phyloP scores from a whole-genome alignment of 64 coral and sea anemone genomes.

The Platygyra sinensis region DNA sequence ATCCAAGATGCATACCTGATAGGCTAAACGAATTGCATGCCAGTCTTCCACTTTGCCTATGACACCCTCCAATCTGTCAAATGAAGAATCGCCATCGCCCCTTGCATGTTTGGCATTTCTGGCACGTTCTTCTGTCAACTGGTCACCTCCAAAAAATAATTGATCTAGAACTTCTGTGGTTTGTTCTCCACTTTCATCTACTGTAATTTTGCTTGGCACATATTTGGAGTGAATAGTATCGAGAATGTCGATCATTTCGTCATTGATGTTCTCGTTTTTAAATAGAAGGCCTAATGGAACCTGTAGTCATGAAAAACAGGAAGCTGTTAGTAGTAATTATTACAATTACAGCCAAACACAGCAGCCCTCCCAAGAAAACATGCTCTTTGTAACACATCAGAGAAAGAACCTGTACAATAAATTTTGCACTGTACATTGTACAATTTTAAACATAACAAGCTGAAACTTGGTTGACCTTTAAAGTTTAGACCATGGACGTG shows the following conservation, averaged over 20 bases:
- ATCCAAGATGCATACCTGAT: constrained; percentile 38
- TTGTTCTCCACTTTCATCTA: constrained; percentile 34
- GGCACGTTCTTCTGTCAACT: constrained; percentile 49
- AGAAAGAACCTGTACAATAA: too few relatives aligned
- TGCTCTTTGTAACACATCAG: too few relatives aligned
- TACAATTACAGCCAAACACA: too few relatives aligned
- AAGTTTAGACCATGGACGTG: too few relatives aligned
- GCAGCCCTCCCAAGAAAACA: too few relatives aligned
- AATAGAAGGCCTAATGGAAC: constrained; percentile 50
- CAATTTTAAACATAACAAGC: too few relatives aligned
- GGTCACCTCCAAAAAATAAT: constrained; percentile 66
- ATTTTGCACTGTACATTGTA: too few relatives aligned
- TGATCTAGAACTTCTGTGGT: constrained; percentile 6
- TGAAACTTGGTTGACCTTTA: too few relatives aligned
- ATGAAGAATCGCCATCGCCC: constrained; percentile 33
- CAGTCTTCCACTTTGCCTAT: constrained; percentile 67
- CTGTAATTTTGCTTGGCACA: constrained; percentile 23
- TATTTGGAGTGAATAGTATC: constrained; percentile 49
- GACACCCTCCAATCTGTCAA: constrained; percentile 51
- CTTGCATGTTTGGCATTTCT: constrained; percentile 29
- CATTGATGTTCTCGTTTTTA: constrained; percentile 60
- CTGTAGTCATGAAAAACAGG: not conserved
- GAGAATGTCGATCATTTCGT: constrained; percentile 67
- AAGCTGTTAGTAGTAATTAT: too few relatives aligned
- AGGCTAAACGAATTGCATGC: constrained; percentile 58